These are phyloP conservation scores for Babyrousa celebensis DNA, from an alignment of 2,797 vertebrate species.

Conservation along the genomic window DNA sequence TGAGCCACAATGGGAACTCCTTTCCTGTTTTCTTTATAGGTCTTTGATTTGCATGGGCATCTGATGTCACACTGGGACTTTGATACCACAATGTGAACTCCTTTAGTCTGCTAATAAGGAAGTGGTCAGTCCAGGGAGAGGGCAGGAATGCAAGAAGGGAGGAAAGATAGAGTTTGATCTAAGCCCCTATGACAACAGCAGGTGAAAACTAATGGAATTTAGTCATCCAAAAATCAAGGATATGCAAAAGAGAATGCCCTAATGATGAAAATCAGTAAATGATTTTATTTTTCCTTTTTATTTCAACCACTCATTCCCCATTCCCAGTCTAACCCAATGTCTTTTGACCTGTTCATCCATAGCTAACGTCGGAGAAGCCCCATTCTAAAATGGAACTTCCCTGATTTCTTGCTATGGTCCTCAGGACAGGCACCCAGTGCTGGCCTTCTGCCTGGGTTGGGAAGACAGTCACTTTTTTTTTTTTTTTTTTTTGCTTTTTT, in stretches of 20 bases:
- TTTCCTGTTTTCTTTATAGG: conserved; percentile 53
- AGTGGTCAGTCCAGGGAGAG: neutral
- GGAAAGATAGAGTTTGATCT: neutral
- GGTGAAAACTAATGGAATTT: neutral
- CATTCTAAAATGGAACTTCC: neutral
- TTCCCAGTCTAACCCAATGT: neutral
- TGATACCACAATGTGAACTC: neutral
- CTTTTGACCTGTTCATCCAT: neutral
- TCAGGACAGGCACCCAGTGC: too few species aligned
- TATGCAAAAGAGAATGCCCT: conserved; percentile 5
- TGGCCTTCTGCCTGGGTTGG: neutral
- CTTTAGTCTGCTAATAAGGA: conserved; percentile 26
- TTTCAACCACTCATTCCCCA: neutral
- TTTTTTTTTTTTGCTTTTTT: too few species aligned
- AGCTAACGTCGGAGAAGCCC: neutral
- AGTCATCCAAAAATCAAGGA: neutral
- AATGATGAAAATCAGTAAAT: neutral
- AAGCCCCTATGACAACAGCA: neutral
- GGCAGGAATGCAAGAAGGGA: neutral
- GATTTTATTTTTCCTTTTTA: conserved; percentile 37
- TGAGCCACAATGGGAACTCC: too few species aligned
- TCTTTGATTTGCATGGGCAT: conserved; percentile 55
- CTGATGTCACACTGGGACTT: conserved; percentile 38
- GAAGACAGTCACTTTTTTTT: neutral
- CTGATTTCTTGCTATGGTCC: neutral